These are phyloP conservation scores for Odontesthes bonariensis DNA, from an alignment of 2,113 vertebrate species.

Conservation along the genomic window DNA sequence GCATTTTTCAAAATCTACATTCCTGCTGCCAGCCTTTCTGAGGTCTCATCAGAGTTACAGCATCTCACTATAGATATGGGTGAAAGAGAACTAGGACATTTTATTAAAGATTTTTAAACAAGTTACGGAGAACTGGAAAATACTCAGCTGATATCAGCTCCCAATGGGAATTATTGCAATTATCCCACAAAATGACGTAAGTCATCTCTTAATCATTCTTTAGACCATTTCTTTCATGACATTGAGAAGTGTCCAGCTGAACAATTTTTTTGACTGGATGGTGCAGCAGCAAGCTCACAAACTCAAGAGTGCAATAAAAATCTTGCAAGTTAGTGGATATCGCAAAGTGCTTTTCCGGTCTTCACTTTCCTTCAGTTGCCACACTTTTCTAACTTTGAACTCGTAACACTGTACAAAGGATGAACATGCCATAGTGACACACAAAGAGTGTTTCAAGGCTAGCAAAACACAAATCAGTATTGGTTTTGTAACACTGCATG, in stretches of 20 bases:
- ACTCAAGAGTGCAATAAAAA: background rate
- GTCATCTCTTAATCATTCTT: slow-evolving; percentile 34
- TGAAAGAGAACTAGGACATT: slow-evolving; percentile 37
- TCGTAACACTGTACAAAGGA: background rate
- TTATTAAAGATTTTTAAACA: slow-evolving; percentile 55
- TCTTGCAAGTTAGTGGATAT: slow-evolving; percentile 1
- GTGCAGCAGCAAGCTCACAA: slow-evolving; percentile 1
- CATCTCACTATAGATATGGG: slow-evolving; percentile 39
- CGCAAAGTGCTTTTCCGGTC: background rate
- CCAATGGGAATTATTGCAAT: slow-evolving; percentile 52
- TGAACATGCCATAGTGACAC: background rate
- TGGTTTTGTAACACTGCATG: background rate
- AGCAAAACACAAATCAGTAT: slow-evolving; percentile 1
- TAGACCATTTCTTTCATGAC: slow-evolving; percentile 23
- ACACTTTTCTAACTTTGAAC: background rate
- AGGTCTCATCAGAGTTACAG: slow-evolving; percentile 49
- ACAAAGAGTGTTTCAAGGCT: slow-evolving; percentile 4
- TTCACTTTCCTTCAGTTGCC: background rate
- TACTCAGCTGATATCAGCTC: slow-evolving; percentile 63
- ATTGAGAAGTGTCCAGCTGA: background rate
- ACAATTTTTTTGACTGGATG: slow-evolving; percentile 1
- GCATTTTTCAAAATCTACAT: slow-evolving; percentile 48
- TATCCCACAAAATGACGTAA: slow-evolving; percentile 59
- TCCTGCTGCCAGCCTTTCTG: slow-evolving; percentile 17
- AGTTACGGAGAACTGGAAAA: slow-evolving; percentile 30